Percentiles rank a stretch among this genome's conserved stretches.
These are phyloP conservation scores for Saccopteryx bilineata DNA, from an alignment of 2,113 vertebrate genomes.

Conservation along the genomic window DNA sequence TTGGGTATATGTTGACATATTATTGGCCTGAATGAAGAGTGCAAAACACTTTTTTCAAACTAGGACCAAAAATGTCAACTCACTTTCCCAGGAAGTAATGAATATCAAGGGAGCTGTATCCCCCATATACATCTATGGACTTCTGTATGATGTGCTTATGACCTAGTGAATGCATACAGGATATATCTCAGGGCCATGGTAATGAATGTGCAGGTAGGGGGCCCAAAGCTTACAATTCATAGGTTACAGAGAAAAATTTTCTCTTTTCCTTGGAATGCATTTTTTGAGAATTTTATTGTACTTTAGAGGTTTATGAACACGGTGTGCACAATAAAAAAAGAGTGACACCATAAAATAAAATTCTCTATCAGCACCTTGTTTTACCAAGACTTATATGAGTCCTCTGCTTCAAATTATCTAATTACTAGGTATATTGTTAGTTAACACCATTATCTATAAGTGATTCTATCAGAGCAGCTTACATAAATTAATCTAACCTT, in stretches of 20 bases:
- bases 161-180: neutral
- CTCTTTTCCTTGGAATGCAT: neutral
- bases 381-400: neutral
- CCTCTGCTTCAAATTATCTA: neutral
- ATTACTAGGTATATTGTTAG: neutral
- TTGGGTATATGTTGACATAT: neutral
- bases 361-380: neutral
- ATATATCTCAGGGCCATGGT: neutral
- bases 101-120: neutral
- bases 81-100: neutral
- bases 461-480: constrained; percentile 17
- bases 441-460: neutral
- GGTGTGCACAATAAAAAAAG: constrained; percentile 1
- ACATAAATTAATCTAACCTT: neutral
- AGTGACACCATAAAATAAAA: neutral
- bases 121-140: neutral
- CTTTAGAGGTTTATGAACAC: neutral
- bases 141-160: neutral
- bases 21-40: neutral
- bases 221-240: neutral
- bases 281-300: neutral
- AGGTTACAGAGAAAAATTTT: neutral
- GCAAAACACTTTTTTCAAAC: neutral
- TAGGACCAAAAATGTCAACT: neutral
- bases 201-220: neutral